A percentile compares a stretch with the other conserved stretches of the same genome.
Evolutionary conservation across 2,888 invertebrate genomes (phyloP).

Genomic region (Electrophaes corylata): DNA sequence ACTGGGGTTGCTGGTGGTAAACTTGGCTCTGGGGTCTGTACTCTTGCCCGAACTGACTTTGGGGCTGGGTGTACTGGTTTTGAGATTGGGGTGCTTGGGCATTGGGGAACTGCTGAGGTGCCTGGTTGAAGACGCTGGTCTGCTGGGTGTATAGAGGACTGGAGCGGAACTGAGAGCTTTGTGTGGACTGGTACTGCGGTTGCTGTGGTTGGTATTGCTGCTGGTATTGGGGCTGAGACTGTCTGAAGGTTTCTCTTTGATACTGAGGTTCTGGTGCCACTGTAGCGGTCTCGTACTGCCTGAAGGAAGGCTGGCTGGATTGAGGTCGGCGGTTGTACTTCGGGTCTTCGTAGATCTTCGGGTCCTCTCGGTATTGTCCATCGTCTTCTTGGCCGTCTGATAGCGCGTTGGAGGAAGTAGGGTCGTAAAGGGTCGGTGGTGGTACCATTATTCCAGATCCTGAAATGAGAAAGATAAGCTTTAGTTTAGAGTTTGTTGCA

Average conservation of each 20-base stretch:
- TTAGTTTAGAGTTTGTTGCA: not conserved
- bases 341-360: constrained; percentile 90
- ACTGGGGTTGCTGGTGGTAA: constrained; percentile 44
- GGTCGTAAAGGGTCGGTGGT: constrained; percentile 88
- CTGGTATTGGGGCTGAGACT: constrained; percentile 39
- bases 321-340: constrained; percentile 75
- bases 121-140: constrained; percentile 59
- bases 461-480: constrained; percentile 51
- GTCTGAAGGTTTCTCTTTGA: constrained; percentile 38
- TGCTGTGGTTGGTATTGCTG: constrained; percentile 43
- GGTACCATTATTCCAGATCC: constrained; percentile 90
- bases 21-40: constrained; percentile 47
- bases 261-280: constrained; percentile 32
- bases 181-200: constrained; percentile 42
- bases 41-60: constrained; percentile 43
- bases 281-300: constrained; percentile 36
- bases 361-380: constrained; percentile 94
- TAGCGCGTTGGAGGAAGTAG: constrained; percentile 73
- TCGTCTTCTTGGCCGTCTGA: constrained; percentile 90
- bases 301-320: constrained; percentile 30
- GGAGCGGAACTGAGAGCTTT: constrained; percentile 45
- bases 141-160: constrained; percentile 54
- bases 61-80: constrained; percentile 67
- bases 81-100: constrained; percentile 72
- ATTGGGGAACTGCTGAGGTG: constrained; percentile 66